Percentiles rank a stretch among this genome's conserved stretches.
phyloP scores from a whole-genome alignment of 2,797 vertebrate species.

The Ambastaia sidthimunki region DNA sequence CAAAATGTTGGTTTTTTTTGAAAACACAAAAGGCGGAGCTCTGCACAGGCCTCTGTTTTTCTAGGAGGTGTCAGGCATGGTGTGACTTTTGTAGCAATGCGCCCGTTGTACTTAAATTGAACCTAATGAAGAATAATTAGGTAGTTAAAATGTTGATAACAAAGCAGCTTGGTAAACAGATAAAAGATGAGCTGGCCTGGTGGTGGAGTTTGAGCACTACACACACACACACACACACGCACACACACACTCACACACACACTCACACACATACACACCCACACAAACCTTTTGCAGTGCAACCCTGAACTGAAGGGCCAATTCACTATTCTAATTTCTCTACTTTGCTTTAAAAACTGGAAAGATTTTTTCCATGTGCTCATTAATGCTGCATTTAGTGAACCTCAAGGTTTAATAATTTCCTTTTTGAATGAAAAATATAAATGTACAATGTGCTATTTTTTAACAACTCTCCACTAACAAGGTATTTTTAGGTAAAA shows the following conservation, averaged over 20 bases:
- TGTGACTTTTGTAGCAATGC: constrained; percentile 70
- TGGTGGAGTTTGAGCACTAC: constrained; percentile 7
- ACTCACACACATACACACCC: too few relatives aligned
- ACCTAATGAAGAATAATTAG: constrained; percentile 85
- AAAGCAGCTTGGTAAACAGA: constrained; percentile 74
- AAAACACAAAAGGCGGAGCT: constrained; percentile 1
- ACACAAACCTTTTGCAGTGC: constrained; percentile 53
- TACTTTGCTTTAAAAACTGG: constrained; percentile 63
- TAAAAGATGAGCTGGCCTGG: constrained; percentile 71
- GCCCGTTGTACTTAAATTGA: constrained; percentile 79
- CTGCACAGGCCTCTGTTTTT: constrained; percentile 50
- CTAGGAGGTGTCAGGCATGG: constrained; percentile 64
- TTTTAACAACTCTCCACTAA: constrained; percentile 78
- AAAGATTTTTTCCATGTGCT: constrained; percentile 64
- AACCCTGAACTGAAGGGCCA: constrained; percentile 67
- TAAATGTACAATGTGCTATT: constrained; percentile 64
- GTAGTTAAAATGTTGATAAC: constrained; percentile 80
- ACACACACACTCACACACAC: too few relatives aligned
- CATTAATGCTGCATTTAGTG: constrained; percentile 67
- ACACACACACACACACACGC: not conserved
- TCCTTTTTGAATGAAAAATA: constrained; percentile 70
- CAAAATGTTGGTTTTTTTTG: constrained; percentile 60
- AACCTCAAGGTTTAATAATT: constrained; percentile 73
- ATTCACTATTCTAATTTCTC: constrained; percentile 61
- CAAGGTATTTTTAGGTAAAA: constrained; percentile 72